A percentile compares a stretch with the other conserved stretches of the same genome.
Evolutionary conservation across 2,888 invertebrate species (phyloP).

Genomic region (Lycocerus yunnanus): DNA sequence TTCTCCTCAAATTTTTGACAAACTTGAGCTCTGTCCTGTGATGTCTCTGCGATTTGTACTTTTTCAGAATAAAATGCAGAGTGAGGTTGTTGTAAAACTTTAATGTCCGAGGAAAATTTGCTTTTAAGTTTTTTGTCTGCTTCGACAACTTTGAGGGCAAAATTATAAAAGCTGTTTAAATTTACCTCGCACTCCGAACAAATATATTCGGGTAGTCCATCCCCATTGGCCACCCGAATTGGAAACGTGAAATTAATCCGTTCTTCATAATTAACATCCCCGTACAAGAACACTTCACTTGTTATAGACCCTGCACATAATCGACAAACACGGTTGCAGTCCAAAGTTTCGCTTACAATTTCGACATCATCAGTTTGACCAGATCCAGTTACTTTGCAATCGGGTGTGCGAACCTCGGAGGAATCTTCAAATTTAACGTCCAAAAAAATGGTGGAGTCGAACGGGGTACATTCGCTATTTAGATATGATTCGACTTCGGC

Average conservation of each 20-base stretch:
- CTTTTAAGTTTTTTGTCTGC: slow-evolving; percentile 3
- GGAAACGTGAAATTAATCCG: slow-evolving; percentile 2
- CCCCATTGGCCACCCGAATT: slow-evolving; percentile 1
- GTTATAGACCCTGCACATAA: slow-evolving; percentile 1
- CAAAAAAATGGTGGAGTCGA: not conserved
- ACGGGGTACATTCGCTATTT: not conserved
- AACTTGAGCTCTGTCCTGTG: not conserved
- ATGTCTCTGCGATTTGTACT: not conserved
- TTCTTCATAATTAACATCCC: not conserved
- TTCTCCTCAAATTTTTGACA: not conserved
- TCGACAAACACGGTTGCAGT: not conserved
- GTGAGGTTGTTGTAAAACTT: not conserved
- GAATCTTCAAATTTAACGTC: slow-evolving; percentile 6
- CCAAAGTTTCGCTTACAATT: not conserved
- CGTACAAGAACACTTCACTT: not conserved
- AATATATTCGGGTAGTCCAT: slow-evolving; percentile 19
- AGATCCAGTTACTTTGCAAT: not conserved
- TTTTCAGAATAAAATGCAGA: not conserved
- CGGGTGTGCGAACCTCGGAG: not conserved
- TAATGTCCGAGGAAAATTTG: not conserved
- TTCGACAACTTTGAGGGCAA: not conserved
- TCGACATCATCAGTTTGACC: not conserved
- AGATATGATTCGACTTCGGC: not conserved
- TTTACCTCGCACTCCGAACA: slow-evolving; percentile 7
- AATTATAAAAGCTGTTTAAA: slow-evolving; percentile 5